Base-by-base conservation (phyloP, 2,888 invertebrate genomes). In the Ochropleura plecta region DNA sequence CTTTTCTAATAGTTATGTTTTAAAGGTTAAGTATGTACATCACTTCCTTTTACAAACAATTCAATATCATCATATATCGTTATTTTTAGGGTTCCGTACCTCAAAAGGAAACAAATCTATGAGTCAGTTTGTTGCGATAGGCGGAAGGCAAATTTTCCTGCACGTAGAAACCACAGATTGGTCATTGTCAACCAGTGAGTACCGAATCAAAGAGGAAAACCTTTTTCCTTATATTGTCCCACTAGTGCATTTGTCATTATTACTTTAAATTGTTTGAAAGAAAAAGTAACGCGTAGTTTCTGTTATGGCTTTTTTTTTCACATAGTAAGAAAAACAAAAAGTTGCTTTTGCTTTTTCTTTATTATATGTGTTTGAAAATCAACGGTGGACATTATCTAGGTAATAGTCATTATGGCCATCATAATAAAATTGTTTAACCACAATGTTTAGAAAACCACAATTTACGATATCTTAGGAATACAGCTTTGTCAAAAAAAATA, bases 61-160 rank as follows among this genome's bases (percentile, higher is more conserved):
- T 63, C 5, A 12, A 62, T 69, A 6, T n/a, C n/a, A n/a, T n/a
- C n/a, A n/a, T 20, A 0, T 69, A 3, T 40, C 65, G 7, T 48
- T n/a, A 40, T 20, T 44, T 46, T 12, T 46, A 30, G 30, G 30
- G 30, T 30, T 20, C 12, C 20, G 20, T 49, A 16, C 49, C 1
- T 12, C n/a, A n/a, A 55, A 55, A 14, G 12, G 30, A 60, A 55
- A 55, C 59, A 67, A 63, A 48, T 53, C 46, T 18, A 18, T 85
- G 68, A 85, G 42, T 85, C 65, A 65, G 73, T 71, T 73, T 71
- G 55, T 55, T 77, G 66, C 40, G 46, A 42, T 63, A 68, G 30
- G 48, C 78, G 82, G 78, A 83, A 85, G 74, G 16, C 51, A 3
- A 30, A 72, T 78, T 82, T 85, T 75, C 85, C 83, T 57, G 70